Percentiles rank a stretch among this genome's conserved stretches.
These are phyloP conservation scores for Neodiprion fabricii DNA, from an alignment of 1,140 invertebrate species.

Conservation along the genomic window DNA sequence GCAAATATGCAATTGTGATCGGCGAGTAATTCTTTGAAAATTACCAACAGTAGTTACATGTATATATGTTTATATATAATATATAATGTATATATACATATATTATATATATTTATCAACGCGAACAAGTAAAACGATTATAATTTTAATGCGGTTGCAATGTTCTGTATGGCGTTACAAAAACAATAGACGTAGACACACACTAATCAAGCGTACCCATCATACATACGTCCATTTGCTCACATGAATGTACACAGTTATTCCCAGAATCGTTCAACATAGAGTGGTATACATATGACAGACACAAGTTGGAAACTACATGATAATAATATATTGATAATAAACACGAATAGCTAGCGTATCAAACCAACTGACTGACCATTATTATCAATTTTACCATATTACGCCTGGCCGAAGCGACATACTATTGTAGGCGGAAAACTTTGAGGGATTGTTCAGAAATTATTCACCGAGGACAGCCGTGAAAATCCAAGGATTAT, in stretches of 20 bases:
- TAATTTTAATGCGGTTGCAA: constrained; percentile 1
- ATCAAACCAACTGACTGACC: constrained; percentile 1
- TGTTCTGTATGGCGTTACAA: constrained; percentile 47
- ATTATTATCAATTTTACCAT: not conserved
- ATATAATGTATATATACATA: too few species aligned
- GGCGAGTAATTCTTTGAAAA: too few species aligned
- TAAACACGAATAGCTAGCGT: constrained; percentile 22
- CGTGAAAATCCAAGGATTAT: too few species aligned
- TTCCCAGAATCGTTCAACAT: constrained; percentile 56
- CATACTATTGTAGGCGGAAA: too few species aligned
- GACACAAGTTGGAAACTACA: constrained; percentile 65
- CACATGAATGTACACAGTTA: constrained; percentile 53
- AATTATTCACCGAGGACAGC: too few species aligned
- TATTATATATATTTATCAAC: too few species aligned
- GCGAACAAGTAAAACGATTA: not conserved
- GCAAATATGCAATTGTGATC: too few species aligned
- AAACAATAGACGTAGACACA: constrained; percentile 63
- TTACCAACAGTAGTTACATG: too few species aligned
- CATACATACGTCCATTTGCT: constrained; percentile 54
- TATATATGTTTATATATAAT: too few species aligned
- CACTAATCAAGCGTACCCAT: constrained; percentile 61
- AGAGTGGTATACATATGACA: constrained; percentile 63
- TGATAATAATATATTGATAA: constrained; percentile 37
- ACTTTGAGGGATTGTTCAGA: too few species aligned
- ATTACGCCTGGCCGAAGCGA: not conserved